Evolutionary conservation across 2,888 invertebrate genomes (phyloP), one percentile per base, ranked within the genome.

Genomic region (Polyploca ridens): DNA sequence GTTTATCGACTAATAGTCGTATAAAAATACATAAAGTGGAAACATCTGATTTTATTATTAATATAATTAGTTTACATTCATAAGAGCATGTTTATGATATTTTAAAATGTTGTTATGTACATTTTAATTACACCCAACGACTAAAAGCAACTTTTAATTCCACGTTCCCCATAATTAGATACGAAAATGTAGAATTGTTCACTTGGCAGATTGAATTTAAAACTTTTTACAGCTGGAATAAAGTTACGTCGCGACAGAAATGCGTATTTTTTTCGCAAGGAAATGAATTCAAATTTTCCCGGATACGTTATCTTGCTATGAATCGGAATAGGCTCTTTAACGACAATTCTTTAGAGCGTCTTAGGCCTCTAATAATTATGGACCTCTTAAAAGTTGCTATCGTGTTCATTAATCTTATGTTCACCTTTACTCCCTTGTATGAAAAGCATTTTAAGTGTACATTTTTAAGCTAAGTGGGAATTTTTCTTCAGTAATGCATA

Each of bases 171-270:
- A 64, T 69, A 72, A 68, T 69, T 60, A 44, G 13, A 33, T 63
- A 63, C 62, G 64, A 72, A 71, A 76, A 74, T 73, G 81, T 76
- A 73, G 72, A 76, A 78, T 77, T 81, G 77, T 75, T 65, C 69
- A 70, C 72, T 62, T 71, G 66, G 74, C 73, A 83, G 78, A 83
- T 83, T 83, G 67, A 77, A 82, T 82, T 78, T 72, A 58, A 71
- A 77, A 77, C 73, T 83, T 78, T 78, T 82, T 46, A 46, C n/a
- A 14, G 46, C 46, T 5, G 46, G 46, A 46, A 46, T 14, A 1
- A 46, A 46, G 46, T 46, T 46, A 46, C 14, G 35, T 35, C 14
- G n/a, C 11, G 46, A 46, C 46, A 44, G 16, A 41, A 59, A n/a
- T 66, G 64, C 63, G 14, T 58, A 54, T 63, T 65, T 66, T 62